A percentile compares a stretch with the other conserved stretches of the same genome.
Evolutionary conservation across 2,888 invertebrate genomes (phyloP).

Genomic region (Rotaria sp.): DNA sequence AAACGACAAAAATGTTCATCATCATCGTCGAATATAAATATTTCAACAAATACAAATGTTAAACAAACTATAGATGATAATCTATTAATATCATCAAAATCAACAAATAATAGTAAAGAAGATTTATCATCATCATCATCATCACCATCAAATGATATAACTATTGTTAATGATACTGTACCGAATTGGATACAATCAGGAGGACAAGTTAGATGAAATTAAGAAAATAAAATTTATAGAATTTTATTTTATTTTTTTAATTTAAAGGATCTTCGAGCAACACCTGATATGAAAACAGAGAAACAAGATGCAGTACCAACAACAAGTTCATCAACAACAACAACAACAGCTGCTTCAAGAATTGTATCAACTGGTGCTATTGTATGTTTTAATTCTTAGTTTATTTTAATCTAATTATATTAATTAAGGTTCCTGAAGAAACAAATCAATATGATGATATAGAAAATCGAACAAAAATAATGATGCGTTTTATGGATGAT

Average conservation of each 20-base stretch:
- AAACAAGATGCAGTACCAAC: background rate
- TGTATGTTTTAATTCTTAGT: background rate
- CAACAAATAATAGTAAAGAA: background rate
- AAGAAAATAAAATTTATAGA: background rate
- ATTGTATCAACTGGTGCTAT: slow-evolving; percentile 16
- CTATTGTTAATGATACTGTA: slow-evolving; percentile 11
- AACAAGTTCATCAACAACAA: background rate
- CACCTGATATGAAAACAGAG: background rate
- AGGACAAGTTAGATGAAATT: background rate
- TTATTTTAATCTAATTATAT: background rate
- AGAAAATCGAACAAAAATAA: slow-evolving; percentile 25
- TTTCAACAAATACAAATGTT: background rate
- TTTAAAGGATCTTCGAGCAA: slow-evolving; percentile 28
- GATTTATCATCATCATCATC: background rate
- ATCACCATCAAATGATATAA: background rate
- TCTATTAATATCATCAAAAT: background rate
- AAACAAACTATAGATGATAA: background rate
- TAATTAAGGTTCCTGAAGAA: background rate
- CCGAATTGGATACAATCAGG: background rate
- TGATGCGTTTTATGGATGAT: slow-evolving; percentile 28
- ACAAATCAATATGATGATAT: background rate
- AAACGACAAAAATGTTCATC: slow-evolving; percentile 55
- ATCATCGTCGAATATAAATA: slow-evolving; percentile 31
- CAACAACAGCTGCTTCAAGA: background rate
- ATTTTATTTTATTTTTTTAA: background rate